phyloP scores from a whole-genome alignment of 2,797 vertebrate genomes.

The Mionectes olivaceus region DNA sequence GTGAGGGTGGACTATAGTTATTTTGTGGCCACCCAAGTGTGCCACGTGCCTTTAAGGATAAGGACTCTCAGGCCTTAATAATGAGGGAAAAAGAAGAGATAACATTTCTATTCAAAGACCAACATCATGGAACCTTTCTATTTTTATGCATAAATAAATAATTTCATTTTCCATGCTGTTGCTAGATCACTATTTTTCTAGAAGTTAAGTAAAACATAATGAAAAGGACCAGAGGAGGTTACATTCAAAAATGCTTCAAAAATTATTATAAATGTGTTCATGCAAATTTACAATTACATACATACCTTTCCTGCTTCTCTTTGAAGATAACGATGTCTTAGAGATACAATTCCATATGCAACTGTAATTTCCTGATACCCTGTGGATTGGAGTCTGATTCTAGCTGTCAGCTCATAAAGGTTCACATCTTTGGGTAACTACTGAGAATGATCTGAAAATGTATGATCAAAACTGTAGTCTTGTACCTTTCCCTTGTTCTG shows the following conservation, averaged over 20 bases:
- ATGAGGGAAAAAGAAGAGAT: background rate
- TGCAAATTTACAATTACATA: background rate
- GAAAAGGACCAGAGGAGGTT: background rate
- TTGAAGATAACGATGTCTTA: background rate
- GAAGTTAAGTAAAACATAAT: background rate
- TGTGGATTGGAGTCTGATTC: background rate
- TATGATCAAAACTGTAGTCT: background rate
- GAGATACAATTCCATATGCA: background rate
- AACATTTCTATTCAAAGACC: background rate
- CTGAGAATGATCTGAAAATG: background rate
- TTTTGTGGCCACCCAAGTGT: background rate
- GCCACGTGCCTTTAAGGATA: background rate
- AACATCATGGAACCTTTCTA: background rate
- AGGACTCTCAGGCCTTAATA: background rate
- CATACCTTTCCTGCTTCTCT: background rate
- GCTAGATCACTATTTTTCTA: background rate
- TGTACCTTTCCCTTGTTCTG: background rate
- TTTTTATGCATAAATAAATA: background rate
- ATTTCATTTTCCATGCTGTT: background rate
- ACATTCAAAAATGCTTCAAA: background rate
- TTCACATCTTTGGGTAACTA: background rate
- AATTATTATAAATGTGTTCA: background rate
- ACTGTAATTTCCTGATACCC: background rate
- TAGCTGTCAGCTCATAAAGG: background rate
- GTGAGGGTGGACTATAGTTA: background rate